Evolutionary conservation across 2,888 invertebrate genomes (phyloP), one percentile per base, ranked within the genome.

Genomic region (Mactromeris polynyma): DNA sequence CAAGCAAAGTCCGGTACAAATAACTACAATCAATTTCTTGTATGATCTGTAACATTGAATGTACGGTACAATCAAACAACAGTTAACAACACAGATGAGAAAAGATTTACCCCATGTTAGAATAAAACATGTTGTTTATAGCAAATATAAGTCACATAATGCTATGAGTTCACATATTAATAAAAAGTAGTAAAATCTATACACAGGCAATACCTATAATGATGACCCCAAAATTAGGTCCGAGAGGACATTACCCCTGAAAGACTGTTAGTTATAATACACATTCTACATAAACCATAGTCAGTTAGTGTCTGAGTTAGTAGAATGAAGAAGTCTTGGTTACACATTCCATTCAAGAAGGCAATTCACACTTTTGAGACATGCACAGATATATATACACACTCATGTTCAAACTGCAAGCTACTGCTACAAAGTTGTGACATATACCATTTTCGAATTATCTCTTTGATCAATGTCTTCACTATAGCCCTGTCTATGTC

Each of bases 381-480:
- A 83, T 83, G 83, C 83, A 83, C 73, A 83, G 42, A 69, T 64
- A 64, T 21, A 26, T 64, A 64, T 26, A 64, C 58, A 64, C 26
- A 64, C n/a, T 21, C 58, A 64, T 26, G 26, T 64, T 64, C 58
- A 64, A 64, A 64, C 58, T 7, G 26, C 46, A 89, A 89, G 91
- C 91, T 87, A 86, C 82, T 93, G 95, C 95, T 95, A 96, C 94
- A 96, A 95, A 73, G 95, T 92, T 11, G 96, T 96, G 33, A 95
- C 95, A 92, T 95, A 95, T 94, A 96, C 96, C 94, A 94, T 92
- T 92, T 94, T 92, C 81, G 95, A 93, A 84, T 93, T 94, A 86
- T 93, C 93, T 84, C 93, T 86, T 77, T 90, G 92, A 31, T 94
- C 93, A 64, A 85, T 89, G 42, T 94, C 94, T 78, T 93, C 93